Percentiles rank a stretch among this genome's conserved stretches.
phyloP scores from a whole-genome alignment of 1,140 invertebrate species.

The Pogonognathellus flavescens region DNA sequence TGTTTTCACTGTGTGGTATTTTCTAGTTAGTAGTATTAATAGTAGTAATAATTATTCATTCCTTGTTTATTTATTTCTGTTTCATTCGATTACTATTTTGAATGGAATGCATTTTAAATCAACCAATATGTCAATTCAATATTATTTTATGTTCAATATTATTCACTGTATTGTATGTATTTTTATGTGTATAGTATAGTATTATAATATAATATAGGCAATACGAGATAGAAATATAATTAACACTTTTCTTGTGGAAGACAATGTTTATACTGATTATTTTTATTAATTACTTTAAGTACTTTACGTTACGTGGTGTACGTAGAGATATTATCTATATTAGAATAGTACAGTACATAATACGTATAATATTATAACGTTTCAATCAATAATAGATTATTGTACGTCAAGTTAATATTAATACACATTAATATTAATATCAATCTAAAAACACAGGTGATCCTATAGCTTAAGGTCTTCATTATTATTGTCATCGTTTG shows the following conservation, averaged over 20 bases:
- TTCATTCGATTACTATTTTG: constrained; percentile 25
- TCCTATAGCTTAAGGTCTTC: constrained; percentile 46
- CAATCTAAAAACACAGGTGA: constrained; percentile 48
- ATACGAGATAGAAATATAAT: constrained; percentile 48
- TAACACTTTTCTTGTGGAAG: constrained; percentile 50
- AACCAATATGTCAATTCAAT: constrained; percentile 47
- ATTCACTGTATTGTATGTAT: no score
- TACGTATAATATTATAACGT: constrained; percentile 42
- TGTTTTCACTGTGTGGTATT: no score
- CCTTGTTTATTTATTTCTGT: neutral
- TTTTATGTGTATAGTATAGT: no score
- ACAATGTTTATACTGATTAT: constrained; percentile 45
- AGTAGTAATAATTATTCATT: neutral
- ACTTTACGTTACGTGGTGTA: neutral
- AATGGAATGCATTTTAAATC: constrained; percentile 28
- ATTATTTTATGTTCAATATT: neutral
- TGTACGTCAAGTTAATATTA: constrained; percentile 42
- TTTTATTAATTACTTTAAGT: constrained; percentile 23
- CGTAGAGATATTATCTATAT: neutral
- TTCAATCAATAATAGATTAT: constrained; percentile 36
- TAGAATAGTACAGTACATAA: neutral
- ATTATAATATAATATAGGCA: neutral
- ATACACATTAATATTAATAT: constrained; percentile 19
- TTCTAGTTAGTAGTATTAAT: neutral
- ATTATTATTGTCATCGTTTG: constrained; percentile 49